phyloP scores from a whole-genome alignment of 2,888 invertebrate species.

The Drosophila anomelani region DNA sequence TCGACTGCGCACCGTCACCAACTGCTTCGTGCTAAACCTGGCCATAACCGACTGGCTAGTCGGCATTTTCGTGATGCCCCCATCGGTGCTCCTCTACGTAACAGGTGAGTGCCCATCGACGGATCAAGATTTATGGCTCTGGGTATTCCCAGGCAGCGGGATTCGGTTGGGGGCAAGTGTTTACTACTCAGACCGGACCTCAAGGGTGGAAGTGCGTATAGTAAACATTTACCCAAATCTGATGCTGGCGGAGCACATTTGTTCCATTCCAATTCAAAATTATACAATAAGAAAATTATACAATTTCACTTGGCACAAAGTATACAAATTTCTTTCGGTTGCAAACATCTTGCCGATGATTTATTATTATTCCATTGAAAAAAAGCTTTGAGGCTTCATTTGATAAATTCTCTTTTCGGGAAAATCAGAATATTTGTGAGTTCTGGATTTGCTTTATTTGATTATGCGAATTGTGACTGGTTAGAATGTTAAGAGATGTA shows the following conservation, averaged over 20 bases:
- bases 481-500: neutral
- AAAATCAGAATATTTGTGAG: conserved; percentile 4
- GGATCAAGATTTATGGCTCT: conserved; percentile 24
- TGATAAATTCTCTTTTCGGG: neutral
- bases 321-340: conserved; percentile 9
- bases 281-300: conserved; percentile 24
- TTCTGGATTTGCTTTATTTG: neutral
- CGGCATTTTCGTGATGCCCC: conserved; percentile 97
- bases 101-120: conserved; percentile 87
- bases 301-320: conserved; percentile 20
- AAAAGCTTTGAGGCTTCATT: conserved; percentile 5
- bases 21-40: conserved; percentile 97
- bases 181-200: conserved; percentile 15
- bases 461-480: neutral
- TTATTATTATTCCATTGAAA: conserved; percentile 14
- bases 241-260: conserved; percentile 5
- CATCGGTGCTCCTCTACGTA: conserved; percentile 93
- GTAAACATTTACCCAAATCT: conserved; percentile 25
- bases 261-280: conserved; percentile 22
- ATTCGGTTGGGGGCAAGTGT: conserved; percentile 6
- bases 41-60: conserved; percentile 97
- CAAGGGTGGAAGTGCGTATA: conserved; percentile 18
- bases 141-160: conserved; percentile 3
- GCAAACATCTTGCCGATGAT: conserved; percentile 24
- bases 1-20: conserved; percentile 95